Percentiles rank a stretch among this genome's conserved stretches.
These are phyloP conservation scores for Hemistola chrysoprasaria DNA, from an alignment of 2,888 invertebrate genomes.

Conservation along the genomic window DNA sequence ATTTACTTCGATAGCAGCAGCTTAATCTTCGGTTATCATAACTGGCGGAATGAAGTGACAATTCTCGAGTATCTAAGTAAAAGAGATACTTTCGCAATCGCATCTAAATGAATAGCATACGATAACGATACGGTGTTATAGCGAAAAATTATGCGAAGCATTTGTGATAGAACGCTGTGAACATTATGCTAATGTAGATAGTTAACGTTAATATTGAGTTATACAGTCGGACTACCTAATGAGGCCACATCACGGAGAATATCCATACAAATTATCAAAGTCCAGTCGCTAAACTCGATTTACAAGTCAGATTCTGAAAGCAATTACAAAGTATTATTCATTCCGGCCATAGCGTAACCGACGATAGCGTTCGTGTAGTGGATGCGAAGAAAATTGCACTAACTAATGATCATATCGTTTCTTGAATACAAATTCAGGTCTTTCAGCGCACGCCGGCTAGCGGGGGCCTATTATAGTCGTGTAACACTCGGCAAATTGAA, in stretches of 20 bases:
- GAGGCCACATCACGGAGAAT: constrained; percentile 47
- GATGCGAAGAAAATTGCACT: constrained; percentile 76
- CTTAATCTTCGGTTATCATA: constrained; percentile 51
- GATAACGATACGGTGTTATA: constrained; percentile 36
- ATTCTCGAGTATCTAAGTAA: constrained; percentile 46
- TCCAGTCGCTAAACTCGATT: constrained; percentile 49
- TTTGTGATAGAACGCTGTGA: constrained; percentile 38
- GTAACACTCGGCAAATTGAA: constrained; percentile 75
- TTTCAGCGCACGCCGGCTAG: constrained; percentile 63
- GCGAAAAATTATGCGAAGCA: constrained; percentile 36
- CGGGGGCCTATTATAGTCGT: constrained; percentile 64
- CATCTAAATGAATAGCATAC: constrained; percentile 45
- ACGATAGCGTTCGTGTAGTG: constrained; percentile 62
- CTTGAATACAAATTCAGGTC: constrained; percentile 77
- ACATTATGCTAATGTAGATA: constrained; percentile 44
- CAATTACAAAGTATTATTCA: constrained; percentile 70
- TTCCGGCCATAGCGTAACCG: constrained; percentile 53
- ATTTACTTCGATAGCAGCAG: constrained; percentile 31
- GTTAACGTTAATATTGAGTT: constrained; percentile 42
- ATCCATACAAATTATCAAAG: constrained; percentile 51
- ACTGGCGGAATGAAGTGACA: constrained; percentile 55
- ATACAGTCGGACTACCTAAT: constrained; percentile 43
- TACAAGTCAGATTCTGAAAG: constrained; percentile 57
- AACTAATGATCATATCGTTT: constrained; percentile 76
- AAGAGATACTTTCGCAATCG: constrained; percentile 46